phyloP scores from a whole-genome alignment of 2,888 invertebrate genomes.

The Polyommatus icarus region DNA sequence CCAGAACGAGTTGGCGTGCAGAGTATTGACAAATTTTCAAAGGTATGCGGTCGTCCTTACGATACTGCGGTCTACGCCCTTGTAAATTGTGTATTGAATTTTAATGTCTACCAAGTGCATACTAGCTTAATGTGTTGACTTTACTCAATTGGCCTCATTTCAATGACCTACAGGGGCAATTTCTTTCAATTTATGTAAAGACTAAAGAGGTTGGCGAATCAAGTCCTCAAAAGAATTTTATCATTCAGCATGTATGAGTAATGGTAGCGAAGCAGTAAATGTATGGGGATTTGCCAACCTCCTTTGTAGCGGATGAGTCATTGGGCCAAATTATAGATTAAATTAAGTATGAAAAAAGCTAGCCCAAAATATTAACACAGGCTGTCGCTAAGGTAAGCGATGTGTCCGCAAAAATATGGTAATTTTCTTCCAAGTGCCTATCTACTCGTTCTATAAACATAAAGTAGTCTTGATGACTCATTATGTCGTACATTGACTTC shows the following conservation, averaged over 20 bases:
- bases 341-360: background rate
- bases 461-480: constrained; percentile 2
- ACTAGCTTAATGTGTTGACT: background rate
- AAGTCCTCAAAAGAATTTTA: background rate
- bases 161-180: background rate
- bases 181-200: background rate
- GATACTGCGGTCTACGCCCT: background rate
- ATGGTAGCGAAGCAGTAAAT: background rate
- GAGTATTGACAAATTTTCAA: constrained; percentile 16
- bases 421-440: constrained; percentile 11
- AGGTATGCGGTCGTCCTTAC: constrained; percentile 26
- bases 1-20: constrained; percentile 15
- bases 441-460: constrained; percentile 1
- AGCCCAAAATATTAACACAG: background rate
- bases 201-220: background rate
- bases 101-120: background rate
- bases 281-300: background rate
- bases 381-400: constrained; percentile 2
- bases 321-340: background rate
- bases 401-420: constrained; percentile 5
- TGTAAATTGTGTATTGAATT: background rate
- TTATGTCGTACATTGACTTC: constrained; percentile 13
- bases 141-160: background rate
- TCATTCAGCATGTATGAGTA: background rate
- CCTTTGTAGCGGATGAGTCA: background rate